A percentile compares a stretch with the other conserved stretches of the same genome.
Conservation (phyloP, 2,797 vertebrate genomes). For the Syngnathus acus region DNA sequence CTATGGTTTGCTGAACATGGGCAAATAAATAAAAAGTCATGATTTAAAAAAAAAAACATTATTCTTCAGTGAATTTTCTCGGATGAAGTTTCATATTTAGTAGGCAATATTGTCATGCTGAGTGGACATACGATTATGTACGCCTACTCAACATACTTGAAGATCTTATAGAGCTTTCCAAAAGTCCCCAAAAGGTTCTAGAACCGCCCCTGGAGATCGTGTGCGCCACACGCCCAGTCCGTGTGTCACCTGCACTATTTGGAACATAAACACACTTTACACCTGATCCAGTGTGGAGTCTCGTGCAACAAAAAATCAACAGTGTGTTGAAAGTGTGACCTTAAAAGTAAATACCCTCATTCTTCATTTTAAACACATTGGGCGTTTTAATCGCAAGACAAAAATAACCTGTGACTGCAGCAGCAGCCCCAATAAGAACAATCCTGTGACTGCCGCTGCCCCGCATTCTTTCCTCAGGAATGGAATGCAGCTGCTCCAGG, state of each 20-base stretch:
- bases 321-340: background rate
- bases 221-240: too few species aligned
- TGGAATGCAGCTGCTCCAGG: slow-evolving; percentile 54
- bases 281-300: background rate
- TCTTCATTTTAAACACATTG: slow-evolving; percentile 38
- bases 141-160: too few species aligned
- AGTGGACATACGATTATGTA: too few species aligned
- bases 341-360: background rate
- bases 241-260: too few species aligned
- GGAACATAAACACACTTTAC: too few species aligned
- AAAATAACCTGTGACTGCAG: slow-evolving; percentile 54
- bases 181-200: too few species aligned
- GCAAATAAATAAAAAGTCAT: background rate
- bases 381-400: slow-evolving; percentile 38
- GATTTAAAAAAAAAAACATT: background rate
- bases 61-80: background rate
- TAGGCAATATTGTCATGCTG: background rate
- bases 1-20: background rate
- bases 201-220: too few species aligned
- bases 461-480: slow-evolving; percentile 59
- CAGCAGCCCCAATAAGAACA: slow-evolving; percentile 54
- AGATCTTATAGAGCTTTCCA: too few species aligned
- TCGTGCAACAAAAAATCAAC: too few species aligned
- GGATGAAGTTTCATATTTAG: background rate
- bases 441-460: slow-evolving; percentile 62